Evolutionary conservation across 2,797 vertebrate genomes (phyloP).

Genomic region (Scolopax rusticola): DNA sequence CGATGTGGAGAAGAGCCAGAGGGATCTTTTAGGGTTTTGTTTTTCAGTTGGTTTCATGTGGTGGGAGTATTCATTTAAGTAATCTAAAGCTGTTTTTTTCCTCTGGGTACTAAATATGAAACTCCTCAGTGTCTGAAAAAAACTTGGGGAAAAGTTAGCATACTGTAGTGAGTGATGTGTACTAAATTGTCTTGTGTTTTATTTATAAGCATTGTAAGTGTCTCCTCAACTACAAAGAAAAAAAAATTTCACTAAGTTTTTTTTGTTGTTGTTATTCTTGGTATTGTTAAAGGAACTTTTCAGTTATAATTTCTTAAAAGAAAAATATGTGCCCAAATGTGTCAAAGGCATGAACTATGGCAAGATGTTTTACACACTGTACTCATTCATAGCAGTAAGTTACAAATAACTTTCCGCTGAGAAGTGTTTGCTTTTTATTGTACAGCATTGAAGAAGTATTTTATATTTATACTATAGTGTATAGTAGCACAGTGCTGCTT

Average conservation of each 20-base stretch:
- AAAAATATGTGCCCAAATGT: background rate
- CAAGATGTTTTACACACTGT: background rate
- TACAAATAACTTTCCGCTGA: background rate
- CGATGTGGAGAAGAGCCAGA: accelerated
- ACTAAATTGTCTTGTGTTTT: background rate
- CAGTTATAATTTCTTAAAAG: background rate
- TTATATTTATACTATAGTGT: background rate
- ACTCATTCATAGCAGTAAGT: background rate
- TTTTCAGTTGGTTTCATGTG: background rate
- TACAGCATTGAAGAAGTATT: background rate
- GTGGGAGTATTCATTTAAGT: background rate
- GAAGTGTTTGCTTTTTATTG: background rate
- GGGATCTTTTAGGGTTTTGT: background rate
- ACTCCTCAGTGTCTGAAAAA: background rate
- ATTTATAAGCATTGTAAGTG: background rate
- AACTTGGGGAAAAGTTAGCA: background rate
- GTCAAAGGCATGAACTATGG: background rate
- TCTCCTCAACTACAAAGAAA: background rate
- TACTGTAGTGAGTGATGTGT: background rate
- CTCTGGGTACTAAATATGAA: background rate
- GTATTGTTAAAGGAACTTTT: background rate
- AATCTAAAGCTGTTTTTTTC: background rate
- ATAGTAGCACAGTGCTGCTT: background rate
- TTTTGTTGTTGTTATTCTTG: background rate
- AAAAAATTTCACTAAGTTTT: background rate